phyloP scores from a whole-genome alignment of 2,113 vertebrate species.

The Cygnus buccinator region DNA sequence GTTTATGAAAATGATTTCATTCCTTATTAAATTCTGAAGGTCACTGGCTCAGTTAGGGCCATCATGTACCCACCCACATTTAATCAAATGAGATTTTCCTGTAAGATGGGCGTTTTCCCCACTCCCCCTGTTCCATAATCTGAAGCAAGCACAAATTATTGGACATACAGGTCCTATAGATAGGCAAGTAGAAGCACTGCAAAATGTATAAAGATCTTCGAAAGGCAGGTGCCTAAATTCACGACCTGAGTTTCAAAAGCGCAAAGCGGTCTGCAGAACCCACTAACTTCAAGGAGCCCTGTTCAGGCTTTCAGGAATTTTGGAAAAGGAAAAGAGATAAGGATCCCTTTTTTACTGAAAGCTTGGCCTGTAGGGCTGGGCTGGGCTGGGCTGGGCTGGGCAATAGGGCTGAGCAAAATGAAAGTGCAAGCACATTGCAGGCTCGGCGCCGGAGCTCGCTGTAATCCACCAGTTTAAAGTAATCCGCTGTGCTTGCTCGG shows the following conservation, averaged over 20 bases:
- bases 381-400: not conserved
- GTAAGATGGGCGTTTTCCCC: not conserved
- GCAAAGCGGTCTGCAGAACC: not conserved
- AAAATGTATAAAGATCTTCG: not conserved
- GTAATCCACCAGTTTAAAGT: not conserved
- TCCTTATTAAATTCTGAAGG: not conserved
- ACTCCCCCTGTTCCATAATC: not conserved
- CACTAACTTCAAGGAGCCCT: not conserved
- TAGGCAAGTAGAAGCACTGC: not conserved
- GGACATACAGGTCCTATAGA: not conserved
- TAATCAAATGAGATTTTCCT: not conserved
- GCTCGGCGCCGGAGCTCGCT: rapidly evolving
- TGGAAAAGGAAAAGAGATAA: not conserved
- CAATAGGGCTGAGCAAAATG: not conserved
- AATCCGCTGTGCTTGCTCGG: not conserved
- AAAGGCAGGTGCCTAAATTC: constrained; percentile 1
- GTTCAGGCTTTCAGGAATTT: not conserved
- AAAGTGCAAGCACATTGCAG: not conserved
- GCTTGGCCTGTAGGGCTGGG: not conserved
- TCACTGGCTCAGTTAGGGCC: not conserved
- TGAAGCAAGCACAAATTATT: not conserved
- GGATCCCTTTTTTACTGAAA: not conserved
- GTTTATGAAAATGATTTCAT: not conserved
- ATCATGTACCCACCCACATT: not conserved
- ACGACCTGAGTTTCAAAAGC: not conserved